These are phyloP conservation scores for Drosophila leontia DNA, from an alignment of 1,140 invertebrate genomes.

Conservation along the genomic window DNA sequence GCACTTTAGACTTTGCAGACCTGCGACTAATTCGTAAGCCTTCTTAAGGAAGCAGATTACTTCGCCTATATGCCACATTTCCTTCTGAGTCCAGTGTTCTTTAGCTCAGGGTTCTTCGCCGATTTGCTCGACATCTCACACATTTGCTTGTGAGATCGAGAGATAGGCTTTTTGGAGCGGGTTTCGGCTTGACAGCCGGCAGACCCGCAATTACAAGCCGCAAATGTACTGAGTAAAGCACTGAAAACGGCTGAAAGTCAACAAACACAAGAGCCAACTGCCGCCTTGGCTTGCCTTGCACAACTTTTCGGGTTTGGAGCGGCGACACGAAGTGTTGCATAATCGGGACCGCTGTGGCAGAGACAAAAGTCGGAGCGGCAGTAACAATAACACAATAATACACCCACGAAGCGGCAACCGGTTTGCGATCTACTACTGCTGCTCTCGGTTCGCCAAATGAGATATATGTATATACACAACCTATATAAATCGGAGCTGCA, in stretches of 20 bases:
- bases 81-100: conserved; percentile 3
- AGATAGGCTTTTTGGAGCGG: conserved; percentile 32
- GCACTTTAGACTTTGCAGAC: not conserved
- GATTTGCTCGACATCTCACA: conserved; percentile 61
- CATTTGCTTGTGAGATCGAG: conserved; percentile 66
- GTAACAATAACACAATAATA: conserved; percentile 64
- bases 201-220: conserved; percentile 38
- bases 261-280: conserved; percentile 42
- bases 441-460: conserved; percentile 39
- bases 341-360: conserved; percentile 53
- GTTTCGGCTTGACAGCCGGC: conserved; percentile 5
- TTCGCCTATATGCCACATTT: conserved; percentile 14
- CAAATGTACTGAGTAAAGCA: conserved; percentile 28
- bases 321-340: conserved; percentile 75
- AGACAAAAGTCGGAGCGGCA: conserved; percentile 48
- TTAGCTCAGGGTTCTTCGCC: conserved; percentile 25
- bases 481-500: conserved; percentile 53
- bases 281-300: conserved; percentile 46
- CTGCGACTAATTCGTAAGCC: not conserved
- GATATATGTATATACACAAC: conserved; percentile 28
- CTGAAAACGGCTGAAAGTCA: conserved; percentile 26
- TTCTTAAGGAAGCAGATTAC: conserved; percentile 13
- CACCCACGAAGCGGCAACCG: conserved; percentile 72
- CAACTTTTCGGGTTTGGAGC: conserved; percentile 67
- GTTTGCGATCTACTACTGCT: conserved; percentile 50